Percentiles rank a stretch among this genome's conserved stretches.
These are phyloP conservation scores for Lymantria dispar DNA, from an alignment of 2,888 invertebrate genomes.

Conservation along the genomic window DNA sequence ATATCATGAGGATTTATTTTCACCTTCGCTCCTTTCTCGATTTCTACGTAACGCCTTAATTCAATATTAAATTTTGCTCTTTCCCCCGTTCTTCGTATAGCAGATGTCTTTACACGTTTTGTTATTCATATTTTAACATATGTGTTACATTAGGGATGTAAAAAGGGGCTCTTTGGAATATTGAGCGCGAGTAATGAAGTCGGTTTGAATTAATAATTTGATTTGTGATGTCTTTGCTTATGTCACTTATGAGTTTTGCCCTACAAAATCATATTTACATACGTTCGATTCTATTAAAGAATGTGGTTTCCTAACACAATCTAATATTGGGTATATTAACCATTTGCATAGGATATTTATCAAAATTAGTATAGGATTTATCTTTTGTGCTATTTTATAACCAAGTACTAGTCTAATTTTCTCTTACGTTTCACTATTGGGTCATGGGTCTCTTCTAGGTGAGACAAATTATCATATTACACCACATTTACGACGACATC, in stretches of 20 bases:
- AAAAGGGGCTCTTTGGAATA: conserved; percentile 29
- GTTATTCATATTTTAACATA: conserved; percentile 74
- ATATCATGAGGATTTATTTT: conserved; percentile 78
- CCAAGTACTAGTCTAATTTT: too few relatives aligned
- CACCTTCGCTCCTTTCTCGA: conserved; percentile 74
- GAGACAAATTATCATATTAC: too few relatives aligned
- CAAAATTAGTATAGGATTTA: too few relatives aligned
- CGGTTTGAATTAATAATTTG: conserved; percentile 27
- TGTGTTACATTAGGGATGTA: conserved; percentile 49
- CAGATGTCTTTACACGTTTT: conserved; percentile 72
- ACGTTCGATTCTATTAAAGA: neutral
- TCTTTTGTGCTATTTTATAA: too few relatives aligned
- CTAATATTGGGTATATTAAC: too few relatives aligned
- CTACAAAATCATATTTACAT: neutral
- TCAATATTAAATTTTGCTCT: conserved; percentile 80
- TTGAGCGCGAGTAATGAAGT: conserved; percentile 30
- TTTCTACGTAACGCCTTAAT: conserved; percentile 78
- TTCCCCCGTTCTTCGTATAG: conserved; percentile 55
- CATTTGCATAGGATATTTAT: too few relatives aligned
- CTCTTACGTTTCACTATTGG: too few relatives aligned
- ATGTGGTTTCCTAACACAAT: too few relatives aligned
- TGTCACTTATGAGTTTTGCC: neutral
- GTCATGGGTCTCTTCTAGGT: too few relatives aligned
- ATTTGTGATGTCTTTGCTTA: conserved; percentile 6
- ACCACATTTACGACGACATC: too few relatives aligned